phyloP scores from a whole-genome alignment of 2,113 vertebrate species.

The Pedionomus torquatus region DNA sequence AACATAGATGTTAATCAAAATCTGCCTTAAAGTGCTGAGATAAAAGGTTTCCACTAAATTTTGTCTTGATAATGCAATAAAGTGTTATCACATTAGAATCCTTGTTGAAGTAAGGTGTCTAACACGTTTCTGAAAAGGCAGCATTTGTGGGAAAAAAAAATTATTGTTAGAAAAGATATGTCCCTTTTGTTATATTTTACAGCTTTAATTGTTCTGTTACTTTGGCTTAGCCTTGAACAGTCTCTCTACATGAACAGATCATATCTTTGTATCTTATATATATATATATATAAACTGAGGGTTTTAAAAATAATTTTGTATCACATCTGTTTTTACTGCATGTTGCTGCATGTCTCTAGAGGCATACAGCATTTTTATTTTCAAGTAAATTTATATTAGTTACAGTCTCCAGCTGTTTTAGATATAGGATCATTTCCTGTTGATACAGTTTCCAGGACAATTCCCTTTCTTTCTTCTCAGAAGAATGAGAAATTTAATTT shows the following conservation, averaged over 20 bases:
- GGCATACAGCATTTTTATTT: constrained; percentile 81
- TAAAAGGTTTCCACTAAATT: constrained; percentile 38
- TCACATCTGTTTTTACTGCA: constrained; percentile 76
- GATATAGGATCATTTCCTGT: constrained; percentile 85
- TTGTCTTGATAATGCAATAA: constrained; percentile 36
- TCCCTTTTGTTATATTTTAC: neutral
- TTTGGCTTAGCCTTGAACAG: constrained; percentile 9
- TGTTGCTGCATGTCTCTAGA: constrained; percentile 79
- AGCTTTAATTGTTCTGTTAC: constrained; percentile 12
- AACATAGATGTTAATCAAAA: neutral
- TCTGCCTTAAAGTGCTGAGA: neutral
- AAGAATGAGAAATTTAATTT: constrained; percentile 83
- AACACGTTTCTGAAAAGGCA: neutral
- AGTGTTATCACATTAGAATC: constrained; percentile 10
- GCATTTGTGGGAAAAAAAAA: neutral
- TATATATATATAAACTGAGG: constrained; percentile 48
- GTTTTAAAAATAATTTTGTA: constrained; percentile 73
- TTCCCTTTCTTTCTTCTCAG: constrained; percentile 67
- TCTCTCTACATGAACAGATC: constrained; percentile 20
- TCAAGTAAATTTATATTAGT: constrained; percentile 83
- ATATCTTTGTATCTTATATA: constrained; percentile 55
- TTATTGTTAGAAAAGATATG: neutral
- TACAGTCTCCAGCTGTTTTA: constrained; percentile 85
- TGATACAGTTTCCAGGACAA: constrained; percentile 77
- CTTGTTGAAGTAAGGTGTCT: constrained; percentile 19